Base-by-base conservation (phyloP, 2,888 invertebrate species). In the Digitonthophagus gazella region DNA sequence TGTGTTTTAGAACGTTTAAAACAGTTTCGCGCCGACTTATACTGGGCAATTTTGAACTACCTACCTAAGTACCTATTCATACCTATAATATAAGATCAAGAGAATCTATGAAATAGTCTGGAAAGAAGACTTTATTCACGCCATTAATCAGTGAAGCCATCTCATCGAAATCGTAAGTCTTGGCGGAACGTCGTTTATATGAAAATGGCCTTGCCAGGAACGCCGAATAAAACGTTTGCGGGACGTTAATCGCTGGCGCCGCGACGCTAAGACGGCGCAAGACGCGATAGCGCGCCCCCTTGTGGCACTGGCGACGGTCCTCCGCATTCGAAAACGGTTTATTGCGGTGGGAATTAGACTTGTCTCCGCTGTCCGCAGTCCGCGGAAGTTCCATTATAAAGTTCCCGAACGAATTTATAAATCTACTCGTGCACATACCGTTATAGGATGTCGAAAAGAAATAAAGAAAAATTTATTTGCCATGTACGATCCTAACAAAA, bases 331-430 rank as follows among this genome's bases (percentile, higher is more conserved):
- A 20, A 61, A 61, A 20, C 61, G 61, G 19, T 61, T 61, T 61
- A 61, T 61, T 61, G 61, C 61, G 18, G 20, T 61, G 61, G 61
- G 61, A 61, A 61, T 61, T 61, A 61, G 20, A 61, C 19, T 61
- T 61, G 61, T 18, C 19, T 20, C n/a, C 19, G 20, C 19, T 61
- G 20, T 61, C 61, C 20, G 61, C 61, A 61, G 61, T 61, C 28
- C 14, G 18, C 61, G 18, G 28, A 61, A 61, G 19, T 61, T 61
- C 61, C 19, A 61, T 61, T 61, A 61, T 61, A 61, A 61, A 61
- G 61, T 61, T 20, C 19, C 18, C 18, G 61, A 19, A 18, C 18
- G 18, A 61, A 16, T 61, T 61, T 61, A 61, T 61, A 61, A 61
- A 61, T 61, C 61, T 19, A 19, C 61, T 18, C 61, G 1, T n/a